Conservation (phyloP, 30 jellyfish, hydroid and myxozoan genomes). For the Hydra vulgaris region DNA sequence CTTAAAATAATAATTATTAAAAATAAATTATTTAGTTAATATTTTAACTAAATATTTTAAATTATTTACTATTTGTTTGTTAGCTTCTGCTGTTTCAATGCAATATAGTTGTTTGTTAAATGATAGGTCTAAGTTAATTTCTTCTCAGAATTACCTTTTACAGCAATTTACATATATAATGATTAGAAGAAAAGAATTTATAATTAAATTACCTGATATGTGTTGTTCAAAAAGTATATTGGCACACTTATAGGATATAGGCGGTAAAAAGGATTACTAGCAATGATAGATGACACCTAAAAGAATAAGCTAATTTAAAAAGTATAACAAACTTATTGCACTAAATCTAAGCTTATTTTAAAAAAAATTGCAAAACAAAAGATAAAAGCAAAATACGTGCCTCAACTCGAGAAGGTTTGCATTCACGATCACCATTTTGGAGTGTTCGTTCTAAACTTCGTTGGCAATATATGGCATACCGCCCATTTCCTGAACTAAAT, state of each 20-base stretch:
- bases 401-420: slow-evolving; percentile 90
- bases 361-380: neutral
- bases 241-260: slow-evolving; percentile 94
- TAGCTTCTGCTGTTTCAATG: no score
- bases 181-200: no score
- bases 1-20: no score
- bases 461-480: slow-evolving; percentile 84
- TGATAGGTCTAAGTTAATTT: no score
- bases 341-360: no score
- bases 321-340: neutral
- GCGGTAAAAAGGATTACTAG: slow-evolving; percentile 80
- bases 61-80: no score
- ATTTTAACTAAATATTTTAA: no score
- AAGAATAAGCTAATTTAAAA: neutral
- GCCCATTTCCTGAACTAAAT: slow-evolving; percentile 71
- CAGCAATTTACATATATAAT: no score
- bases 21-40: no score
- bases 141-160: no score
- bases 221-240: slow-evolving; percentile 75
- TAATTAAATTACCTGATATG: slow-evolving; percentile 99
- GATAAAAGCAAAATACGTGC: slow-evolving; percentile 7
- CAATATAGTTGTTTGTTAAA: no score
- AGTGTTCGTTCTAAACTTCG: slow-evolving; percentile 81
- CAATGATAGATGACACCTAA: slow-evolving; percentile 68
- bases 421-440: slow-evolving; percentile 81